Evolutionary conservation across 2,113 vertebrate genomes (phyloP), one percentile per base, ranked within the genome.

Genomic region (Poeciliopsis prolifica): DNA sequence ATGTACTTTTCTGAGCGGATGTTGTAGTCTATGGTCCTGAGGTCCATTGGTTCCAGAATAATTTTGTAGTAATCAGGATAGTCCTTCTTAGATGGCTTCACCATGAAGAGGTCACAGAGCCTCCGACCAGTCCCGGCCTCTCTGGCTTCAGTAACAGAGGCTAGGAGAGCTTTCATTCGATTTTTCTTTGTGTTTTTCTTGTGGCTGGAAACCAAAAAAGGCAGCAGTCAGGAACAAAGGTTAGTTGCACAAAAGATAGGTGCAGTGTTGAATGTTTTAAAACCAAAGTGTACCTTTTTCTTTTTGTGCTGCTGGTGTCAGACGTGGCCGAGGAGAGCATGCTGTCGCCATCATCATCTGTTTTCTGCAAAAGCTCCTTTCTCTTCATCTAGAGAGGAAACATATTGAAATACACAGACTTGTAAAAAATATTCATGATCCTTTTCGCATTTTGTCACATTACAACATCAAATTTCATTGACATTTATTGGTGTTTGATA

Each of bases 21-120:
- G 92, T 97, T 99, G 92, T 97, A 94, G 58, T 99, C 98, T 37
- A 99, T 95, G 86, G 96, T 98, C 91, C 96, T 96, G 90, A 99
- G 91, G 93, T 99, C 98, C 97, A 99, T 96, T 26, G 98, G 98
- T 78, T 99, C 98, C 91, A 98, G 92, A 84, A 99, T 99, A 74
- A 99, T 96, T 93, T 99, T 99, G 85, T 99, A 99, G 83, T 99
- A 99, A 90, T 99, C 97, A 19, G 98, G 97, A 80, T 99, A 99
- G 91, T 99, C 98, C 88, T 99, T 99, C 93, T 99, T 99, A 24
- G 98, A 99, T 67, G 98, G 98, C 71, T 98, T 99, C 80, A 99
- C 95, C 97, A 97, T 98, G 88, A 99, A 99, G 0, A 99, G 94
- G 60, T 99, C 98, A 75, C 97, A 99, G 73, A 99, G 95, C 62